Conservation (phyloP, 2,113 vertebrate species). For the Cygnus atratus region DNA sequence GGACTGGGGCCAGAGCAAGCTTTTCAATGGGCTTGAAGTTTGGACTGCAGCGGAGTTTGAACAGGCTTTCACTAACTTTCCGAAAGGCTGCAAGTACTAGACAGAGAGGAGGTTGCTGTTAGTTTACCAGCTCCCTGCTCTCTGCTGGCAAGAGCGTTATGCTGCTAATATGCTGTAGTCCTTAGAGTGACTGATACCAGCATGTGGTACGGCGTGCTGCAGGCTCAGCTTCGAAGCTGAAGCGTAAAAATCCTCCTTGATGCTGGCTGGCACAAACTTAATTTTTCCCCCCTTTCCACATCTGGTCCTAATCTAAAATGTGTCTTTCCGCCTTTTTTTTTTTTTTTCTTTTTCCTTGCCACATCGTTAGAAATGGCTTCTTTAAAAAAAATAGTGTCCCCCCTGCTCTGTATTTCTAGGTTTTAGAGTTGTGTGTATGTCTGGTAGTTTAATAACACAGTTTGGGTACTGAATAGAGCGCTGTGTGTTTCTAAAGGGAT, state of each 20-base stretch:
- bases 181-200: slow-evolving; percentile 19
- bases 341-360: neutral
- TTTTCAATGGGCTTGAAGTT: slow-evolving; percentile 50
- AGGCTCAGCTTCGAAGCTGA: neutral
- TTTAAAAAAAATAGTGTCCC: neutral
- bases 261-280: slow-evolving; percentile 43
- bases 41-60: slow-evolving; percentile 36
- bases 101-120: neutral
- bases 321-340: neutral
- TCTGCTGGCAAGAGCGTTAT: neutral
- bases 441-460: neutral
- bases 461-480: neutral
- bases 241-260: neutral
- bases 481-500: neutral
- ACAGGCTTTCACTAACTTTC: slow-evolving; percentile 17
- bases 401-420: neutral
- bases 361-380: slow-evolving; percentile 7
- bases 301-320: slow-evolving; percentile 55
- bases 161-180: neutral
- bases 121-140: slow-evolving; percentile 13
- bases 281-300: slow-evolving; percentile 4
- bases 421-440: neutral
- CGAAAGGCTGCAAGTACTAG: neutral
- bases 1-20: slow-evolving; percentile 34
- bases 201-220: neutral